Evolutionary conservation across 2,113 vertebrate species (phyloP), one percentile per base, ranked within the genome.

Genomic region (Arvicanthis niloticus): DNA sequence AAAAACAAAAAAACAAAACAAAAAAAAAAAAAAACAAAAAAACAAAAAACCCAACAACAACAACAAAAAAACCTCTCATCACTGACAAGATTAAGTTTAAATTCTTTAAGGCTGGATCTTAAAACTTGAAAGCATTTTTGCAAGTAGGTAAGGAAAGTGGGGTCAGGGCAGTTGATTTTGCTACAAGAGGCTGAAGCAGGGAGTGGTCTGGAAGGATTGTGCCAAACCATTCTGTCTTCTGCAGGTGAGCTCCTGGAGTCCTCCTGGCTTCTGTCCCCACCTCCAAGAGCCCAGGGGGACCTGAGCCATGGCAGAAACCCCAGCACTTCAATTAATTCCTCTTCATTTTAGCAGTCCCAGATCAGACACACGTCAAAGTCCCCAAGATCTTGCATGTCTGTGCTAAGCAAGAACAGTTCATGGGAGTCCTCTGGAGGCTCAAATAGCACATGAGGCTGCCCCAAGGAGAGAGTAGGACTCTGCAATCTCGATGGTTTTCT

Each of bases 31-130:
- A 8, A 51, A 48, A 51, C 9, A 51, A 51, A 51, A 8, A 51
- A 51, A 51, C 9, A 51, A 51, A 51, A 8, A 51, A 92, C n/a
- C n/a, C n/a, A n/a, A n/a, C n/a, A n/a, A n/a, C n/a, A 68, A 34
- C 37, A 45, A 65, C 31, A 76, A 60, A 42, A 45, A 31, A 45
- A 51, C 62, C 77, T 85, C 91, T 40, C 72, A 26, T 60, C 7
- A 48, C 2, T 24, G 31, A 77, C 9, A 40, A 24, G 7, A 48
- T 78, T 68, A 88, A 88, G 4, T 76, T 91, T 84, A 51, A 87
- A 26, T 87, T 73, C 68, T 68, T 94, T 75, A 96, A 96, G n/a
- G 40, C 51, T 91, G 48, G 19, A 22, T 89, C 84, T 82, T 78
- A 24, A 95, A 96, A 60, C 37, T 77, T 81, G 81, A 80, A 53